phyloP scores from a whole-genome alignment of 1,140 invertebrate species.

The Chlorops oryzae region DNA sequence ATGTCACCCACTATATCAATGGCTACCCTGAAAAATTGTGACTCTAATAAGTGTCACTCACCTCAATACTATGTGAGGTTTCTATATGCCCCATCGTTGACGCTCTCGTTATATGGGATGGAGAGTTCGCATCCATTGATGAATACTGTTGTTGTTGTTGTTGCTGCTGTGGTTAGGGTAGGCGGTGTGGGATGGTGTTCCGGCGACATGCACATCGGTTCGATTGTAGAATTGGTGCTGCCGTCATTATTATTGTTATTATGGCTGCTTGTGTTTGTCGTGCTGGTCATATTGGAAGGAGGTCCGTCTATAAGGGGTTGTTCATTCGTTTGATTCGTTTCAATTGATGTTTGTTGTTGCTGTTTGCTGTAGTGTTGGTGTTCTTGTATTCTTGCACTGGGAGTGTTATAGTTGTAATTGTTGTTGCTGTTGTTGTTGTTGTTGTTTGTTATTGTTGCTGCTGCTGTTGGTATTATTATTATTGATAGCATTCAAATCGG shows the following conservation, averaged over 20 bases:
- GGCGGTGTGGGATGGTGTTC: slow-evolving; percentile 30
- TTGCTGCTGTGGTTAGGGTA: slow-evolving; percentile 10
- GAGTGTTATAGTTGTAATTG: slow-evolving; percentile 41
- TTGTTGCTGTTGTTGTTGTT: slow-evolving; percentile 19
- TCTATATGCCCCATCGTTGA: too few relatives aligned
- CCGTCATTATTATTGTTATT: slow-evolving; percentile 11
- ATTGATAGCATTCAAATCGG: slow-evolving; percentile 44
- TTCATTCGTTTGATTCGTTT: slow-evolving; percentile 26
- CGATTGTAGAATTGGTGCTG: slow-evolving; percentile 29
- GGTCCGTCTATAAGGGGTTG: slow-evolving; percentile 50
- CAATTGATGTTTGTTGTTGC: slow-evolving; percentile 11
- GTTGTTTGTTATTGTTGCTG: slow-evolving; percentile 28
- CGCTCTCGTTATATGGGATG: too few relatives aligned
- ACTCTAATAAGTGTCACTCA: too few relatives aligned
- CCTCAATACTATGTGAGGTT: too few relatives aligned
- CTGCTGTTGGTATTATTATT: slow-evolving; percentile 31
- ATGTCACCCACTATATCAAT: too few relatives aligned
- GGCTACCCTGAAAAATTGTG: too few relatives aligned
- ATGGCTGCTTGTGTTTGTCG: slow-evolving; percentile 3
- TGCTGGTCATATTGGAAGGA: slow-evolving; percentile 7
- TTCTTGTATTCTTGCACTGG: neutral
- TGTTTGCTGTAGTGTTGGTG: slow-evolving; percentile 6
- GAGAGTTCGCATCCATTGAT: slow-evolving; percentile 19
- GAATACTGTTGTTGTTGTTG: slow-evolving; percentile 16
- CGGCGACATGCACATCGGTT: slow-evolving; percentile 45